phyloP scores from a whole-genome alignment of 2,113 vertebrate genomes.

The Manacus vitellinus region DNA sequence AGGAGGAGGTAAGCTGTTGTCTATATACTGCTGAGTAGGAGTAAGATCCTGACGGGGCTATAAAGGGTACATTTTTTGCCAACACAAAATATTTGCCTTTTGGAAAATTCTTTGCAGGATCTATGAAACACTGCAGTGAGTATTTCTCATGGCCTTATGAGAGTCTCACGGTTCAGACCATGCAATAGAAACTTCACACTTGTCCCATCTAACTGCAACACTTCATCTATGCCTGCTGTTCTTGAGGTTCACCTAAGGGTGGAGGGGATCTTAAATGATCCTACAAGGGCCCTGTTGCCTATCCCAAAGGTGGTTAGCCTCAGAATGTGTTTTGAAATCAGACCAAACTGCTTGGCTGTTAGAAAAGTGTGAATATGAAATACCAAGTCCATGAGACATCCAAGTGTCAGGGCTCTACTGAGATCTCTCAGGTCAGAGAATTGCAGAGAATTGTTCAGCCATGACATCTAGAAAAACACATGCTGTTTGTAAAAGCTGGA shows the following conservation, averaged over 20 bases:
- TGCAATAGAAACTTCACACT: background rate
- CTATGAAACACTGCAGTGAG: background rate
- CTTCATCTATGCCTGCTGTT: background rate
- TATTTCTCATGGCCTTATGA: background rate
- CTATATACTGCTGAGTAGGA: background rate
- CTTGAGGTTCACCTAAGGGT: background rate
- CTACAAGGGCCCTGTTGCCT: background rate
- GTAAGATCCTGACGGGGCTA: background rate
- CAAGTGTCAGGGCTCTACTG: fast-evolving
- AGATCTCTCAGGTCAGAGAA: background rate
- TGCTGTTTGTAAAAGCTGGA: background rate
- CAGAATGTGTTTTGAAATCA: background rate
- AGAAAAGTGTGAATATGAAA: background rate
- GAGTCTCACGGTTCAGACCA: background rate
- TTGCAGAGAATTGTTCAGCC: background rate
- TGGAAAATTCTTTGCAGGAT: background rate
- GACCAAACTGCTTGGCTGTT: background rate
- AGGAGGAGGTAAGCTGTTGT: background rate
- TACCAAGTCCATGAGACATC: background rate
- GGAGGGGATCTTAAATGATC: background rate
- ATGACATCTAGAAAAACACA: background rate
- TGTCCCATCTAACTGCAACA: background rate
- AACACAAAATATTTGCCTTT: background rate
- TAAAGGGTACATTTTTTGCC: background rate
- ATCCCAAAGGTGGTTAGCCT: background rate